Evolutionary conservation across 2,113 vertebrate genomes (phyloP), one percentile per base, ranked within the genome.

Genomic region (Sitta europaea): DNA sequence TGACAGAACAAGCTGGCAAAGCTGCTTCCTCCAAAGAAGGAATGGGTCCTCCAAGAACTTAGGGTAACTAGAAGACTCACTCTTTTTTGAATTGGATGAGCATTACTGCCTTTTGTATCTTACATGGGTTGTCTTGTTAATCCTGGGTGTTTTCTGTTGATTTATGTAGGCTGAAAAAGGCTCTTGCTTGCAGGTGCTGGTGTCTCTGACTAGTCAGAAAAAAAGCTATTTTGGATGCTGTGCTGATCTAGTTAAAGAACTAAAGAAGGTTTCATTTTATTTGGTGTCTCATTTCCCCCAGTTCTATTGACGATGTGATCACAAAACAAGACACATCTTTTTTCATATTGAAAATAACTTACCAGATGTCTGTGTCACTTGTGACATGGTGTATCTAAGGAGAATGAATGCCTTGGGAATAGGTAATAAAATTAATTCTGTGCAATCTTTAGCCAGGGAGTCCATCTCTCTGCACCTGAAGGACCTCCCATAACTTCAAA

Each of bases 401-500:
- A 13, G 23, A 24, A 50, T 38, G 42, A 80, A 83, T 8, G 23
- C 77, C 45, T 71, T 81, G 58, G 72, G 43, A 94, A 82, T 77
- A 22, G 71, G 22, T 65, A 57, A 92, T 72, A 67, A 90, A 90
- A 68, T 68, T 3, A 90, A 73, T 78, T 47, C 62, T 80, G 0
- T 72, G 50, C 45, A 61, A 5, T 90, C 75, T 94, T 86, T 92
- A 79, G 67, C 50, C n/a, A 36, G 58, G 23, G 48, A 92, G 28
- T 86, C 70, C 55, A 17, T 90, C 48, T 90, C 20, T 91, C 40
- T 86, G 47, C 77, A 59, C 29, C 70, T 74, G 55, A 91, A 95
- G 51, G 65, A 81, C 86, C 74, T 95, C 57, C 67, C 33, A 18
- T 89, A 94, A 83, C 79, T 93, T 94, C 75, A 91, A 90, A 93